phyloP scores from a whole-genome alignment of 1,140 invertebrate species.

The Micrasema minimum region DNA sequence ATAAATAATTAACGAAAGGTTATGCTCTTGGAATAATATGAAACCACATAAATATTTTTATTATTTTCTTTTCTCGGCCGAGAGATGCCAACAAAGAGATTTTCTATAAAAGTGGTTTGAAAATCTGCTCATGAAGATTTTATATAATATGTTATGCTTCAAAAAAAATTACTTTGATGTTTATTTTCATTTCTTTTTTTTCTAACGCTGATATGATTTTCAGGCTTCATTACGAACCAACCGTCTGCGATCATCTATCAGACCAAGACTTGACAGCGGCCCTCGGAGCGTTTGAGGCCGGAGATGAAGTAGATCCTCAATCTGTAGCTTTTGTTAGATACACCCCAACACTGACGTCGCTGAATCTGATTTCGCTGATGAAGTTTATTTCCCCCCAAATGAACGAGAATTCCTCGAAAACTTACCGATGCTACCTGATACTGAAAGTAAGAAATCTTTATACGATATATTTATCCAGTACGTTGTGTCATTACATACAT shows the following conservation, averaged over 20 bases:
- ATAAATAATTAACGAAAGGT: too few species aligned
- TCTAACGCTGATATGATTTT: neutral
- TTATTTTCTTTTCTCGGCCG: too few species aligned
- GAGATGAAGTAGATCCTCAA: conserved; percentile 69
- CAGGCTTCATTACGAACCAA: conserved; percentile 58
- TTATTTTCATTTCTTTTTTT: too few species aligned
- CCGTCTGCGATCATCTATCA: conserved; percentile 58
- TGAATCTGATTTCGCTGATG: conserved; percentile 75
- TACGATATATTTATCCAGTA: too few species aligned
- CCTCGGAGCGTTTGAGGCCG: conserved; percentile 62
- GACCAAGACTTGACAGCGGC: conserved; percentile 68
- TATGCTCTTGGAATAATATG: too few species aligned
- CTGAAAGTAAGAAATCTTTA: conserved; percentile 35
- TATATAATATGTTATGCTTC: too few species aligned
- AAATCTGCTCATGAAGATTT: too few species aligned
- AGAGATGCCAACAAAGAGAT: too few species aligned
- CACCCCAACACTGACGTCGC: conserved; percentile 72
- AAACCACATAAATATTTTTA: too few species aligned
- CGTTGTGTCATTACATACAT: neutral
- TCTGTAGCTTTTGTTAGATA: conserved; percentile 82
- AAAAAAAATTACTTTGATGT: too few species aligned
- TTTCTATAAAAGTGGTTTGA: too few species aligned
- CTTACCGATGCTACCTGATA: conserved; percentile 38
- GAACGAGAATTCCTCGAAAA: conserved; percentile 50
- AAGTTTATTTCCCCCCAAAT: conserved; percentile 80